These are phyloP conservation scores for Acanthosoma haemorrhoidale DNA, from an alignment of 2,888 invertebrate species.

Conservation along the genomic window DNA sequence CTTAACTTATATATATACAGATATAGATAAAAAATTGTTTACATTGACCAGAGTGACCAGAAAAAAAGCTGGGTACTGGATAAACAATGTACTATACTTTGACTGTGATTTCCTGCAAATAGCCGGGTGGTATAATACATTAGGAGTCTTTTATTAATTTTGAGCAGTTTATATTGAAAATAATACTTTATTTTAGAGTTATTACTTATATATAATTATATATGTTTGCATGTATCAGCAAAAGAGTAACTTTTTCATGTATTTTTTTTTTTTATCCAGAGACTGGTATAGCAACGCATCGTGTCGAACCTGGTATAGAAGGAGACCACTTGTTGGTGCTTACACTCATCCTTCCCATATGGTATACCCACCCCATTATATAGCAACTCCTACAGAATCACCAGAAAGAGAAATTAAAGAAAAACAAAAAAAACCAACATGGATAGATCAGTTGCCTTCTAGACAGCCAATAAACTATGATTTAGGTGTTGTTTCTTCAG, in stretches of 20 bases:
- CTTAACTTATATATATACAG: too few relatives aligned
- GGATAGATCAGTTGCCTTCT: conserved; percentile 67
- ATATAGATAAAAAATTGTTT: too few relatives aligned
- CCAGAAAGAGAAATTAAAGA: conserved; percentile 49
- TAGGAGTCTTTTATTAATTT: too few relatives aligned
- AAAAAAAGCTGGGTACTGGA: too few relatives aligned
- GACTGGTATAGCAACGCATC: conserved; percentile 88
- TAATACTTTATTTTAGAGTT: too few relatives aligned
- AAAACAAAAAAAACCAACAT: conserved; percentile 47
- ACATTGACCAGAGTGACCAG: too few relatives aligned
- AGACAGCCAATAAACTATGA: conserved; percentile 80
- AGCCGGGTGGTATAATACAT: too few relatives aligned
- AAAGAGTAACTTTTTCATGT: neutral
- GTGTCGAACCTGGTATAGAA: conserved; percentile 79
- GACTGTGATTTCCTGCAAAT: too few relatives aligned
- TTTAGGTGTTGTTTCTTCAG: conserved; percentile 70
- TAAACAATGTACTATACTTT: too few relatives aligned
- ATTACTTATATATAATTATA: too few relatives aligned
- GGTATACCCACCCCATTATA: conserved; percentile 84
- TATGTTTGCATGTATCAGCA: too few relatives aligned
- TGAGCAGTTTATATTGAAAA: too few relatives aligned
- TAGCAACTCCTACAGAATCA: conserved; percentile 72
- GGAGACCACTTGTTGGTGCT: conserved; percentile 75
- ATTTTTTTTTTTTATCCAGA: conserved; percentile 48
- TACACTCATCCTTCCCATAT: conserved; percentile 88